Conservation (phyloP, 2,797 vertebrate genomes). For the Cuniculus paca region DNA sequence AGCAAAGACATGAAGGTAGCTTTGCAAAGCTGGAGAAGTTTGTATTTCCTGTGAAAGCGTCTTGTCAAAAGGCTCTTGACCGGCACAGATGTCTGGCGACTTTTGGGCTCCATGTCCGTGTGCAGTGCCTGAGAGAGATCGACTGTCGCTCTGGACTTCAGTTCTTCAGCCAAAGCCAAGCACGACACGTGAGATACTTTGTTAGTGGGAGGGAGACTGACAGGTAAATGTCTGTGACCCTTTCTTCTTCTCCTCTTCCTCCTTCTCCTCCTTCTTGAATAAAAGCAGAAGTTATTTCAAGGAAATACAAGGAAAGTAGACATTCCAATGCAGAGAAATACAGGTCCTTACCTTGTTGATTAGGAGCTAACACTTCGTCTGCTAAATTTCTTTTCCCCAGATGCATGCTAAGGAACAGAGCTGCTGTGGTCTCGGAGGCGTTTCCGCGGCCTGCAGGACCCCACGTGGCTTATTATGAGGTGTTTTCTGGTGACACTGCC, state of each 20-base stretch:
- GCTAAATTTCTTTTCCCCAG: not conserved
- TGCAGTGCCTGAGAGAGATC: not conserved
- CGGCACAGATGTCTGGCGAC: not conserved
- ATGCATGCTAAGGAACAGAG: not conserved
- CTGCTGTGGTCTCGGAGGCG: no score
- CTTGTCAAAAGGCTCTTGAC: not conserved
- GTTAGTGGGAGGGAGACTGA: not conserved
- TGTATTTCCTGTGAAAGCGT: not conserved
- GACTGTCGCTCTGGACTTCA: not conserved
- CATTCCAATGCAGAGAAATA: not conserved
- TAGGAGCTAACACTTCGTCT: not conserved
- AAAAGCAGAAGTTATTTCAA: not conserved
- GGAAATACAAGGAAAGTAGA: not conserved
- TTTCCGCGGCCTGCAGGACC: not conserved
- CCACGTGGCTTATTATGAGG: not conserved
- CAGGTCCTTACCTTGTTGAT: not conserved
- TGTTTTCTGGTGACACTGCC: not conserved
- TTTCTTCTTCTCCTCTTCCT: no score
- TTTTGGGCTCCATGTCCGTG: not conserved
- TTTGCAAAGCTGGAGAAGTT: not conserved
- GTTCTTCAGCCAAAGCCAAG: conserved; percentile 17
- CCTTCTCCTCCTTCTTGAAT: no score
- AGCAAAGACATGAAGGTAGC: not conserved
- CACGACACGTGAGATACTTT: not conserved
- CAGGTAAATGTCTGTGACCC: not conserved